Evolutionary conservation across 1,140 invertebrate species (phyloP).

Genomic region (Drosophila novamexicana): DNA sequence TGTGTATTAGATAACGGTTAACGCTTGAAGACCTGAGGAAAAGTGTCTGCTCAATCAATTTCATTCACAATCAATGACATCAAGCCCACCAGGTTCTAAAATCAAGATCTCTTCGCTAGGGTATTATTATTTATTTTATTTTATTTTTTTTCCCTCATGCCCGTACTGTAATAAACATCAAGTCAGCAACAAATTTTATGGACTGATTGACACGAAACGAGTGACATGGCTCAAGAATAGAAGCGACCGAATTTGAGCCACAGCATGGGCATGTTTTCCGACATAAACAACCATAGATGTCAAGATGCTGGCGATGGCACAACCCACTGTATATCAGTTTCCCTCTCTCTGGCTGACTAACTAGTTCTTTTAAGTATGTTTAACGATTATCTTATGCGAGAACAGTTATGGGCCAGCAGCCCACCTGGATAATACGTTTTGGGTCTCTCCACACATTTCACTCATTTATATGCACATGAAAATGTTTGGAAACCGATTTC

Average conservation of each 20-base stretch:
- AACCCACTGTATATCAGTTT: conserved; percentile 27
- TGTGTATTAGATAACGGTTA: conserved; percentile 42
- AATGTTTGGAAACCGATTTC: conserved; percentile 7
- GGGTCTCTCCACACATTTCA: conserved; percentile 25
- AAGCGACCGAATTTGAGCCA: conserved; percentile 7
- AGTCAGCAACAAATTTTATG: conserved; percentile 43
- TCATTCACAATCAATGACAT: conserved; percentile 30
- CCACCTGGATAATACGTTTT: conserved; percentile 35
- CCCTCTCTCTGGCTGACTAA: conserved; percentile 19
- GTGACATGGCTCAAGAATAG: conserved; percentile 8
- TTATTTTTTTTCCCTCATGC: background rate
- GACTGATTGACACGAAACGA: conserved; percentile 58
- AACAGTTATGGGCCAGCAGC: conserved; percentile 56
- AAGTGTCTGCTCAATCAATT: conserved; percentile 11
- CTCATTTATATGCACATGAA: conserved; percentile 34
- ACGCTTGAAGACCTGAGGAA: background rate
- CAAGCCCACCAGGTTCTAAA: conserved; percentile 11
- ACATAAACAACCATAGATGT: conserved; percentile 56
- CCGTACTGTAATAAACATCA: conserved; percentile 17
- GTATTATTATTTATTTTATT: background rate
- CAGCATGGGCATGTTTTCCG: conserved; percentile 20
- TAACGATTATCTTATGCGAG: conserved; percentile 35
- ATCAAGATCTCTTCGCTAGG: background rate
- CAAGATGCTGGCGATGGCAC: conserved; percentile 26
- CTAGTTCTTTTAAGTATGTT: conserved; percentile 12